Conservation (phyloP, 1,140 invertebrate species). For the Atta colombica region DNA sequence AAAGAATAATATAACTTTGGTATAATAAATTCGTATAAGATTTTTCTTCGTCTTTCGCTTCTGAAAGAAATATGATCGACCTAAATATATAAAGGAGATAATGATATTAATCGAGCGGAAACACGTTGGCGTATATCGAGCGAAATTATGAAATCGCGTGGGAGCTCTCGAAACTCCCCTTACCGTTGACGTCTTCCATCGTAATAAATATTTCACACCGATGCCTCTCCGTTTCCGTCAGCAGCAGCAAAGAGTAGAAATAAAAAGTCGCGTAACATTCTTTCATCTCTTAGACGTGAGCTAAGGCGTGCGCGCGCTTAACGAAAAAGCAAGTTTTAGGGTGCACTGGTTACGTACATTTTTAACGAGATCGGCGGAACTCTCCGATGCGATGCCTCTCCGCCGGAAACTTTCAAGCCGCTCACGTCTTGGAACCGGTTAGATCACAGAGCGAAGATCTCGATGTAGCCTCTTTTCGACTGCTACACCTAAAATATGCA, state of each 20-base stretch:
- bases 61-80: slow-evolving; percentile 1
- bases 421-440: slow-evolving; percentile 73
- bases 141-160: slow-evolving; percentile 27
- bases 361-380: slow-evolving; percentile 42
- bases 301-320: not conserved
- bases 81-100: not conserved
- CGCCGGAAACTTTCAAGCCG: slow-evolving; percentile 46
- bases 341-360: slow-evolving; percentile 54
- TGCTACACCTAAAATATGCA: slow-evolving; percentile 69
- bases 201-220: slow-evolving; percentile 39
- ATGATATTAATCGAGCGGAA: slow-evolving; percentile 32
- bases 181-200: slow-evolving; percentile 1
- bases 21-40: not conserved
- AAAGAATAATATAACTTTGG: not conserved
- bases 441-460: slow-evolving; percentile 49
- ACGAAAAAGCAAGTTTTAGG: slow-evolving; percentile 47
- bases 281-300: slow-evolving; percentile 29
- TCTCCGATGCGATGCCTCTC: not conserved
- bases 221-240: slow-evolving; percentile 16
- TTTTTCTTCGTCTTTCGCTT: too few species aligned
- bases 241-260: slow-evolving; percentile 16
- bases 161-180: slow-evolving; percentile 11
- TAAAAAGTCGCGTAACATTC: slow-evolving; percentile 53
- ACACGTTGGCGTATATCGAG: slow-evolving; percentile 24
- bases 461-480: slow-evolving; percentile 62